Base-by-base conservation (phyloP, 1,140 invertebrate species). In the Megalopta genalis region DNA sequence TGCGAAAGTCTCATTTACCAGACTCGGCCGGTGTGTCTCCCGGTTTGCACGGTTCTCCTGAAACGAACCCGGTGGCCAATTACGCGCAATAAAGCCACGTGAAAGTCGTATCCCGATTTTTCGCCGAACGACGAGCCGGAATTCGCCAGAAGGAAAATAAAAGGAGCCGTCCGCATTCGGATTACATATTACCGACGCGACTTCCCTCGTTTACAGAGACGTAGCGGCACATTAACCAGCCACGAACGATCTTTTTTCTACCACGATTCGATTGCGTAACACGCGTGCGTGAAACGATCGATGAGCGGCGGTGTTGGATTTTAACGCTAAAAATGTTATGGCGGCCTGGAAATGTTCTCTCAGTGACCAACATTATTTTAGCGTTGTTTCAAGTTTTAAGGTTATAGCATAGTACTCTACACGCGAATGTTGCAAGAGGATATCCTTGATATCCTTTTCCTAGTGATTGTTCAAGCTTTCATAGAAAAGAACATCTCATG, bases 81-180 rank as follows among this genome's bases (percentile, higher is more conserved):
- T 85, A 86, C 68, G 37, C 49, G 59, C 74, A 42, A 76, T 80
- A 86, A 86, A 83, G 60, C 66, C 39, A 68, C 52, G 84, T 86
- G 84, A 86, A 86, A 86, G 85, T 86, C 70, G 57, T n/a, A 64
- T 16, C 49, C 18, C 16, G 72, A 77, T 79, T 83, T 80, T 82
- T 66, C 74, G 73, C 63, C 18, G 16, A 21, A 8, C 5, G 52
- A 57, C 27, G 42, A 37, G 2, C 9, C 4, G 27, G 54, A 57
- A 57, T 57, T 57, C 54, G 6, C 21, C 6, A n/a, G n/a, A 0
- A n/a, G 54, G 21, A 57, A 57, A 52, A 54, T 12, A 57, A 32
- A 67, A 67, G 23, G 6, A 27, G 4, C 7, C 25, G 32, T 37
- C 32, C 49, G 27, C 7, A 16, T 52, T n/a, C 49, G 32, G 18